Evolutionary conservation across 2,888 invertebrate genomes (phyloP), one percentile per base, ranked within the genome.

Genomic region (Plebejus argus): DNA sequence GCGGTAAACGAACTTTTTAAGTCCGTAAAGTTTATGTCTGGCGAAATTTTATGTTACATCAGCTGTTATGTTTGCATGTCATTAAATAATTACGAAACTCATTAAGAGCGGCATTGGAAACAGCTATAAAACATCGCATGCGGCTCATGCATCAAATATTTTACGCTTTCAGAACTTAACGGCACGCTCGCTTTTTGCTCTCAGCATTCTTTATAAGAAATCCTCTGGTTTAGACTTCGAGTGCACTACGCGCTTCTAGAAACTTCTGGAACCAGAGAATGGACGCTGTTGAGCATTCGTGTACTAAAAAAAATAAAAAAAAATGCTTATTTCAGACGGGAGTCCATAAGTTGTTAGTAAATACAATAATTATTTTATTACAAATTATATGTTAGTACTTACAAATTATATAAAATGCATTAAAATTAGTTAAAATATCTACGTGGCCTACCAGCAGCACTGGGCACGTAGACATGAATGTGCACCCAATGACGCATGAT

Each of bases 111-210:
- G 20, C 20, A 61, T 23, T 61, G 23, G 23, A 23, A 61, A 61
- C 23, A 61, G 12, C 23, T 20, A 61, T 23, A 23, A 61, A 23
- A 23, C 61, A 23, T 61, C 70, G 35, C 77, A 77, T 77, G 77
- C 56, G 56, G 56, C 76, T 56, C 77, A 80, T 79, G 79, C 80
- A 81, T 79, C 81, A 77, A 75, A 79, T 77, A 83, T 82, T 91
- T 92, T 90, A 91, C 93, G 93, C 93, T 93, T 93, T 93, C 93
- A 88, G 85, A 83, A 83, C 87, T 87, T 90, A 88, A 85, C 88
- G 81, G 82, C 80, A 80, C 84, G 87, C 85, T 84, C 83, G 80
- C 81, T 91, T 92, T 92, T 91, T 90, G 87, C 83, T 81, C 82
- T 80, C 84, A 83, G 86, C 88, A 92, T 93, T 92, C 93, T 87